Conservation (phyloP, 35 echinoderm and acorn worm genomes). For the Chiridota heheva region DNA sequence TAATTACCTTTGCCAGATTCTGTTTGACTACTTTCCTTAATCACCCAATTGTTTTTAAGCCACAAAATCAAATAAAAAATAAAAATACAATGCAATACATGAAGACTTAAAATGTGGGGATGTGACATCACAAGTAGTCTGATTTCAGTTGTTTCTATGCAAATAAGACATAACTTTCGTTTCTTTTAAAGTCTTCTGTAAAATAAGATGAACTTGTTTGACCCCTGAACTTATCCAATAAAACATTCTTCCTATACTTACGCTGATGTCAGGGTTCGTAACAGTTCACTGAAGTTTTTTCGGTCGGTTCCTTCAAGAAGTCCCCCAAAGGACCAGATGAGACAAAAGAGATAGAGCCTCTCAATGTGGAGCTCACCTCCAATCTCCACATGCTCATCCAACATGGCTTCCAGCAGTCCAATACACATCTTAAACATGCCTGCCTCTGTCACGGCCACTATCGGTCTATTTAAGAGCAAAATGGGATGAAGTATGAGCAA, state of each 20-base stretch:
- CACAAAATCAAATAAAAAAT: no score
- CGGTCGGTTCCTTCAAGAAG: constrained; percentile 80
- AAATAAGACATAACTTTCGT: no score
- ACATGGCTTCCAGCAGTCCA: constrained; percentile 87
- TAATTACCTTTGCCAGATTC: no score
- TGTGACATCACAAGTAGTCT: no score
- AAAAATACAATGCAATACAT: no score
- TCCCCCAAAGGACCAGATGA: constrained; percentile 97
- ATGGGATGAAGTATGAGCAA: neutral
- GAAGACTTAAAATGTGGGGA: no score
- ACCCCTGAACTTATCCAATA: no score
- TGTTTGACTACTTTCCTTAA: no score
- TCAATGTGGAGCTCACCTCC: constrained; percentile 98
- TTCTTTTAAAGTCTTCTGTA: no score
- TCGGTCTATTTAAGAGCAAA: constrained; percentile 50
- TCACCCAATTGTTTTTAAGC: no score
- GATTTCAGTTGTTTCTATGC: no score
- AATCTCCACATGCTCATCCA: constrained; percentile 90
- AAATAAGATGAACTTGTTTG: no score
- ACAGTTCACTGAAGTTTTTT: constrained; percentile 94
- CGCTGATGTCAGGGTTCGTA: constrained; percentile 92
- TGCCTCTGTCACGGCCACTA: constrained; percentile 71
- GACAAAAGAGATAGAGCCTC: constrained; percentile 90
- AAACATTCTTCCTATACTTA: constrained; percentile 56
- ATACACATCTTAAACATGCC: constrained; percentile 90